phyloP scores from a whole-genome alignment of 2,797 vertebrate genomes.

The Channa striata region DNA sequence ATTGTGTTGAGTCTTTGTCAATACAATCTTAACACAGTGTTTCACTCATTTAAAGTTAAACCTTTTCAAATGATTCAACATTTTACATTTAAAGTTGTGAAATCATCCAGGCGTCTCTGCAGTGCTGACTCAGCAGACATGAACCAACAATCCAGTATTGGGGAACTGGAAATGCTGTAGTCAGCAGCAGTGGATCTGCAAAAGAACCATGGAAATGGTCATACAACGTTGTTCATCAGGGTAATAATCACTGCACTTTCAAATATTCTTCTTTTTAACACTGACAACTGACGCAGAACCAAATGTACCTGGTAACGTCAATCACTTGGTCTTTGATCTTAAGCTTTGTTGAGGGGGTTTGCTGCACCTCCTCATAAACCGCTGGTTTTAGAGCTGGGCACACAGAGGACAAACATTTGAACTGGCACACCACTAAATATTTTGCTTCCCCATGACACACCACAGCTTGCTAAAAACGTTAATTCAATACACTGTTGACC shows the following conservation, averaged over 20 bases:
- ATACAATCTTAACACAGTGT: too few species aligned
- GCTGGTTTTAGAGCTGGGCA: slow-evolving; percentile 63
- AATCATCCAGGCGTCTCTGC: slow-evolving; percentile 61
- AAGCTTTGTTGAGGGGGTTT: slow-evolving; percentile 41
- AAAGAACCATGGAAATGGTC: not conserved
- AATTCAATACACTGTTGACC: not conserved
- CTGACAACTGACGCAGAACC: not conserved
- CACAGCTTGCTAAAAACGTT: not conserved
- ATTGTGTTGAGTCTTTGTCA: too few species aligned
- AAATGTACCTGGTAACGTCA: slow-evolving; percentile 51
- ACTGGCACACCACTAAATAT: not conserved
- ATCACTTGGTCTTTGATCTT: slow-evolving; percentile 62
- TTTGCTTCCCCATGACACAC: not conserved
- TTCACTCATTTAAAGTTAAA: too few species aligned
- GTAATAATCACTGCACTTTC: not conserved
- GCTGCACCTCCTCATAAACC: slow-evolving; percentile 59
- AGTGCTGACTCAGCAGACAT: slow-evolving; percentile 54
- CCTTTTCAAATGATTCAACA: slow-evolving; percentile 4
- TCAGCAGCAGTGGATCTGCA: slow-evolving; percentile 58
- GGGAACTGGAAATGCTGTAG: slow-evolving; percentile 40
- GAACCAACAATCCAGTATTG: slow-evolving; percentile 64
- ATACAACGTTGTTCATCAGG: not conserved
- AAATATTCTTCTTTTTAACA: not conserved
- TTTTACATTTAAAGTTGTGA: slow-evolving; percentile 61
- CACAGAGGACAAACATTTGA: slow-evolving; percentile 15